A percentile compares a stretch with the other conserved stretches of the same genome.
phyloP scores from a whole-genome alignment of 2,113 vertebrate species.

The Ictalurus furcatus region DNA sequence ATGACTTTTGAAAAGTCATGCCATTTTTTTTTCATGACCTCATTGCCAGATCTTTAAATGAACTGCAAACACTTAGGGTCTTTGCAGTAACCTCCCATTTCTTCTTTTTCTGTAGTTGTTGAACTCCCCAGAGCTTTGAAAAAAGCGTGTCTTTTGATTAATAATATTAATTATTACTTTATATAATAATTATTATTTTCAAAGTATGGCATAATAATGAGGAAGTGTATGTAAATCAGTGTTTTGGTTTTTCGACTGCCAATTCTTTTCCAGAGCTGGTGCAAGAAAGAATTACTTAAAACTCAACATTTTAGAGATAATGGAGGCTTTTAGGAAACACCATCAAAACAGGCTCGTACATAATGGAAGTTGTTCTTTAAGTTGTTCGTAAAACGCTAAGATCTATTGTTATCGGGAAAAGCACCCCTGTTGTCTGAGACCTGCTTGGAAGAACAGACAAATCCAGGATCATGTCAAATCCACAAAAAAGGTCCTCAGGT shows the following conservation, averaged over 20 bases:
- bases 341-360: neutral
- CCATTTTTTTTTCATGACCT: neutral
- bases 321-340: neutral
- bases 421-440: neutral
- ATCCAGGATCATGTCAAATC: neutral
- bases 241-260: neutral
- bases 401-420: neutral
- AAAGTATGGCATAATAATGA: neutral
- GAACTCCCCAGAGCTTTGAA: neutral
- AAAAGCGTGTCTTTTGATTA: neutral
- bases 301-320: neutral
- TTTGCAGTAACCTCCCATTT: neutral
- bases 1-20: neutral
- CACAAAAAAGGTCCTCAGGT: neutral
- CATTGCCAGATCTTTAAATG: no score
- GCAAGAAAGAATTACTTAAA: neutral
- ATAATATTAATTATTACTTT: neutral
- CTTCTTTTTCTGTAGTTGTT: neutral
- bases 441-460: neutral
- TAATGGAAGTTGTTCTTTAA: neutral
- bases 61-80: no score
- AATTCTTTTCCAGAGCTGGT: neutral
- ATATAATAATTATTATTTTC: neutral
- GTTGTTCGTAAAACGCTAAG: neutral
- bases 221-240: neutral